A percentile compares a stretch with the other conserved stretches of the same genome.
These are phyloP conservation scores for Venustoraphidia nigricollis DNA, from an alignment of 2,888 invertebrate genomes.

Conservation along the genomic window DNA sequence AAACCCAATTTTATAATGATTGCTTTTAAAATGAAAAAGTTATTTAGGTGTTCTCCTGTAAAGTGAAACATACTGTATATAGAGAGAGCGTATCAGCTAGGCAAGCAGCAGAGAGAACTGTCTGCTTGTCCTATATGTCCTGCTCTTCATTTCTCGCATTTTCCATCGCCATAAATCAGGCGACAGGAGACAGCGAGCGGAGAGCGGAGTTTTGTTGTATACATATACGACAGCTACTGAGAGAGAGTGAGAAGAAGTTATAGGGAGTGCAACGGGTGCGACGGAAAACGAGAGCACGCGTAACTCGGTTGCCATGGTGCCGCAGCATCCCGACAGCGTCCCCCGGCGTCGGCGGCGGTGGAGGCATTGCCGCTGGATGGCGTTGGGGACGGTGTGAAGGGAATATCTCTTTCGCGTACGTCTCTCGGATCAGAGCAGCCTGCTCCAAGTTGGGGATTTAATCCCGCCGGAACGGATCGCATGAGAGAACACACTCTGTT, in stretches of 20 bases:
- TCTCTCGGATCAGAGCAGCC: no score
- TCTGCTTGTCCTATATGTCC: constrained; percentile 15
- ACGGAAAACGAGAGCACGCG: constrained; percentile 22
- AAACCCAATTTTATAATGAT: no score
- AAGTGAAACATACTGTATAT: no score
- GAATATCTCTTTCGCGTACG: background rate
- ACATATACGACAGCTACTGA: background rate
- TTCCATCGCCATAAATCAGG: constrained; percentile 35
- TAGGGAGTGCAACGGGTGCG: constrained; percentile 15
- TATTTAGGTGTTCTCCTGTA: no score
- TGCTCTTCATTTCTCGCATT: constrained; percentile 35
- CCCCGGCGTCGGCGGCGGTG: constrained; percentile 5
- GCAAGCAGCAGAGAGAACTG: background rate
- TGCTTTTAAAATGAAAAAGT: no score
- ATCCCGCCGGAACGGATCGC: constrained; percentile 23
- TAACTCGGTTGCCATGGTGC: constrained; percentile 26
- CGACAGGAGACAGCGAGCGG: constrained; percentile 28
- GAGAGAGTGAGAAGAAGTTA: background rate
- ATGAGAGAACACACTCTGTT: background rate
- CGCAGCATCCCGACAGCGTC: constrained; percentile 26
- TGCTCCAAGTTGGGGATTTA: constrained; percentile 23
- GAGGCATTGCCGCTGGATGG: background rate
- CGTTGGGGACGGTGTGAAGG: background rate
- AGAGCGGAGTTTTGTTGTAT: background rate
- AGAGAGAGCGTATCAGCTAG: background rate